phyloP scores from a whole-genome alignment of 2,888 invertebrate species.

The Anoncus sp. region DNA sequence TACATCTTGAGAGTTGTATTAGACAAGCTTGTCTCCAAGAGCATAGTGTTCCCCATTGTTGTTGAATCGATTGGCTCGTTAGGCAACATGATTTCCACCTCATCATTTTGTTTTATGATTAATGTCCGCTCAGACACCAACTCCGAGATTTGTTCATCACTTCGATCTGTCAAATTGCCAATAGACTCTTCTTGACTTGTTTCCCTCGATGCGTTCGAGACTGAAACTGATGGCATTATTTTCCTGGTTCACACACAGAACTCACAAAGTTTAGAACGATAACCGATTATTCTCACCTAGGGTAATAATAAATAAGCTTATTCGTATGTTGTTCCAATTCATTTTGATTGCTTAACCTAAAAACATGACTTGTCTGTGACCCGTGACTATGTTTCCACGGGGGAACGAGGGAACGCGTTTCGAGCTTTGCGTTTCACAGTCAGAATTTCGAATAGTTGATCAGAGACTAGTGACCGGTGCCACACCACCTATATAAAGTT shows the following conservation, averaged over 20 bases:
- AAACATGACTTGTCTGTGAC: no score
- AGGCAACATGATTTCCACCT: background rate
- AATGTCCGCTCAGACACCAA: background rate
- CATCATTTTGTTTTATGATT: conserved; percentile 25
- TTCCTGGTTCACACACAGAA: background rate
- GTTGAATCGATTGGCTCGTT: background rate
- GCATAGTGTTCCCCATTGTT: conserved; percentile 51
- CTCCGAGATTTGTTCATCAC: background rate
- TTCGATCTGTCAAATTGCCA: background rate
- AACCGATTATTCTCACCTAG: conserved; percentile 61
- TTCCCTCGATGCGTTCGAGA: conserved; percentile 15
- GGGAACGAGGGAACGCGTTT: no score
- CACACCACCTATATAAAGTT: no score
- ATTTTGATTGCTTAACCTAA: conserved; percentile 30
- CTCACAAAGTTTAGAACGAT: background rate
- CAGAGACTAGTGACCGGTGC: no score
- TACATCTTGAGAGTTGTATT: conserved; percentile 58
- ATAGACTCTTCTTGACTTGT: background rate
- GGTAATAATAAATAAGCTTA: conserved; percentile 61
- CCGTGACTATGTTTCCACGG: no score
- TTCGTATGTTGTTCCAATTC: conserved; percentile 20
- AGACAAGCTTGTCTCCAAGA: conserved; percentile 40
- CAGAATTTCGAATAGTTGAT: no score
- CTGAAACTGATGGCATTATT: conserved; percentile 7
- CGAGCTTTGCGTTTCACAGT: no score